Conservation (phyloP, 2,797 vertebrate genomes). For the Muraenolepis orangiensis region DNA sequence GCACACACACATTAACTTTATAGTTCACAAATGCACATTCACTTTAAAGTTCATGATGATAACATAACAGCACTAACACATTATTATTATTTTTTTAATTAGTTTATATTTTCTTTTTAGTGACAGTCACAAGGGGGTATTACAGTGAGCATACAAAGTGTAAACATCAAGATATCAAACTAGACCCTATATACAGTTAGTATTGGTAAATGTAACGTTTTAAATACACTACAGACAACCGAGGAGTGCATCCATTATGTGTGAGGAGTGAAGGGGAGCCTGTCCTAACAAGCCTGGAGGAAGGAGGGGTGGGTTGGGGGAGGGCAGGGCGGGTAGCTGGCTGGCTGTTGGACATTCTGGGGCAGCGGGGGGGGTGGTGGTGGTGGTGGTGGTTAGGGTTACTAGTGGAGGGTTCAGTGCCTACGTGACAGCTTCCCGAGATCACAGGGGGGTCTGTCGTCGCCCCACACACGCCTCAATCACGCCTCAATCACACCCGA, state of each 20-base stretch:
- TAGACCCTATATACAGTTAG: no score
- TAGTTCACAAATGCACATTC: neutral
- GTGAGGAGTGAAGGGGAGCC: neutral
- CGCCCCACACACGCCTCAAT: constrained; percentile 71
- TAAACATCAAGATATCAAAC: neutral
- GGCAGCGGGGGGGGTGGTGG: neutral
- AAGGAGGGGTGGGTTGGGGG: neutral
- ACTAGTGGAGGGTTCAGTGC: constrained; percentile 10
- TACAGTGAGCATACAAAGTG: neutral
- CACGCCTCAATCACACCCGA: constrained; percentile 73
- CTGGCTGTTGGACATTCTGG: neutral
- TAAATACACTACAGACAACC: neutral
- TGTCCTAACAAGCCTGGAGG: neutral
- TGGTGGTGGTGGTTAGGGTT: constrained; percentile 31
- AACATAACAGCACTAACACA: neutral
- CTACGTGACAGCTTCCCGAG: constrained; percentile 45
- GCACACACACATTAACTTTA: neutral
- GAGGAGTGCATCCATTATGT: neutral
- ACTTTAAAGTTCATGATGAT: neutral
- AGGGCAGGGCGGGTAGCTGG: no score
- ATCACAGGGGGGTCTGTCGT: constrained; percentile 68
- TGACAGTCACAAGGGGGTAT: neutral
- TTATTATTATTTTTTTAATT: no score
- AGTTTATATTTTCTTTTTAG: neutral
- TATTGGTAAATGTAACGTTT: neutral